Conservation (phyloP, 1,140 invertebrate species). For the Pogonognathellus flavescens region DNA sequence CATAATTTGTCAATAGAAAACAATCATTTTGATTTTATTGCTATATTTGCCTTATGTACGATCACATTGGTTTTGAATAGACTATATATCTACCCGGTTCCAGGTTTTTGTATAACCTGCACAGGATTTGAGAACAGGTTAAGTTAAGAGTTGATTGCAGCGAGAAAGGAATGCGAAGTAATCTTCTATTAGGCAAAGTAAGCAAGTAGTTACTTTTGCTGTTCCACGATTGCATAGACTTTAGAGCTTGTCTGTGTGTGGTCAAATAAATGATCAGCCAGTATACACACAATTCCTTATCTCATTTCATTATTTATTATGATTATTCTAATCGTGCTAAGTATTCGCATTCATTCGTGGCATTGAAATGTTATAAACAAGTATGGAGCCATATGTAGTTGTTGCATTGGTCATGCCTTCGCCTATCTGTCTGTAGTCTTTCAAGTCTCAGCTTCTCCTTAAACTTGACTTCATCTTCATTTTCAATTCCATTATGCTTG, state of each 20-base stretch:
- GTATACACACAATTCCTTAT: background rate
- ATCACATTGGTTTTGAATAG: no score
- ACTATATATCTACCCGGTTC: no score
- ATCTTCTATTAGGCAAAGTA: no score
- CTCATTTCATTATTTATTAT: conserved; percentile 41
- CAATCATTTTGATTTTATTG: no score
- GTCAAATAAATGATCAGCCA: background rate
- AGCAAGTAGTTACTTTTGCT: no score
- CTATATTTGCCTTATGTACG: no score
- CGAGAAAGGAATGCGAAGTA: no score
- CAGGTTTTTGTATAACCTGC: no score
- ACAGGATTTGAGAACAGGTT: no score
- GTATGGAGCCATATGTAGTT: conserved; percentile 14
- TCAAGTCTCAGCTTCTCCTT: background rate
- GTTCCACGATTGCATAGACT: background rate
- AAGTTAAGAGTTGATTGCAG: no score
- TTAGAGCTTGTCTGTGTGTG: background rate
- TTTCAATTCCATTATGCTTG: background rate
- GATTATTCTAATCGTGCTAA: conserved; percentile 20
- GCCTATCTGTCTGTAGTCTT: conserved; percentile 22
- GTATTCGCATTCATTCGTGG: no score
- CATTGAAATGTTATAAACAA: conserved; percentile 10
- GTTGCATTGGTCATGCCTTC: conserved; percentile 27
- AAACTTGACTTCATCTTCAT: conserved; percentile 33
- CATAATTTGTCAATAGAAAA: no score